Base-by-base conservation (phyloP, 2,797 vertebrate species). In the Gymnothorax reevesii region DNA sequence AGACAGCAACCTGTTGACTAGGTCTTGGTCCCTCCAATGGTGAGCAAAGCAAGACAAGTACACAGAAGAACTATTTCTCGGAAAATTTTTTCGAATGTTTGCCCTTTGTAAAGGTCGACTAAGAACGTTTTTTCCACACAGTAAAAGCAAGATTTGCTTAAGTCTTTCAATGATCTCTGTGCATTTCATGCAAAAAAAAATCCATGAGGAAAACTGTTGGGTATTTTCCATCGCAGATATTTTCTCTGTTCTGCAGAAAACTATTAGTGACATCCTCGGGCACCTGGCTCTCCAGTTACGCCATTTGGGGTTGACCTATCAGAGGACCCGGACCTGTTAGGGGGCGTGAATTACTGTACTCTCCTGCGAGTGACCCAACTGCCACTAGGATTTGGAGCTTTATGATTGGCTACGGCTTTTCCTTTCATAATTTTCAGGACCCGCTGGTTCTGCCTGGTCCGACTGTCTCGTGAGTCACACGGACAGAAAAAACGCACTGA, bases 361-460 rank as follows among this genome's bases (percentile, higher is more conserved):
- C 27, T 12, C 33, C 20, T 62, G 66, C 0, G 25, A n/a, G 85
- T 17, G 83, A 52, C 3, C 22, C 15, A 3, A 89, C 94, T 93
- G 93, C 93, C 93, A 7, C 42, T 80, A 77, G 22, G 8, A 42
- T 80, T 52, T 33, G 52, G 10, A 91, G 91, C 86, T 52, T 0
- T 33, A 59, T 88, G 94, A 95, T 95, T 95, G 95, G 95, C 86
- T 88, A 27, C 3, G 0, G 42, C 73, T 25, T 52, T 27, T n/a
- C 91, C 90, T 87, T 42, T 91, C 87, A 83, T 0, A 7, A 22
- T 85, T 84, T 54, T 27, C 75, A 85, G 71, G 84, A 87, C 88
- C 73, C 87, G 69, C 79, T 57, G 88, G 87, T 82, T n/a, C 84
- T 83, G 54, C 83, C 82, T 6, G 84, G 84, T 88, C 57, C 82